Percentiles rank a stretch among this genome's conserved stretches.
phyloP scores from a whole-genome alignment of 2,113 vertebrate genomes.

The Corythornis madagascariensis region DNA sequence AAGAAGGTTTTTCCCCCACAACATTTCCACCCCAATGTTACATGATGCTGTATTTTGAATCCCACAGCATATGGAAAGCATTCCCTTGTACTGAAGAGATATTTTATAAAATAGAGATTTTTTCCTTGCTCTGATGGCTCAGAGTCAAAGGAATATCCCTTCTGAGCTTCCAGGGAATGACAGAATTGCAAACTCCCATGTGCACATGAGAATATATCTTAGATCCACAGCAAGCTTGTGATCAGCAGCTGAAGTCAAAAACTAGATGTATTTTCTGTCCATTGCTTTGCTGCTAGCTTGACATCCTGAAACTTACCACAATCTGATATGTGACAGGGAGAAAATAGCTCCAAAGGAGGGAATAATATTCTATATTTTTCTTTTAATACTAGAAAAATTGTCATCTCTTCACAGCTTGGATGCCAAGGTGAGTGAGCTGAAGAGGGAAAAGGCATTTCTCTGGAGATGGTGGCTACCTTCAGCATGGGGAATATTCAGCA shows the following conservation, averaged over 20 bases:
- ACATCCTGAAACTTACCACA: background rate
- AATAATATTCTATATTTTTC: background rate
- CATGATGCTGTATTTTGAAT: conserved; percentile 4
- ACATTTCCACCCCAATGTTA: background rate
- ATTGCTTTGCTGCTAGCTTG: background rate
- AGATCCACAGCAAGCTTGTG: background rate
- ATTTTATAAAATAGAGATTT: conserved; percentile 4
- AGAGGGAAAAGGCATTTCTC: background rate
- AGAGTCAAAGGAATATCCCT: conserved; percentile 2
- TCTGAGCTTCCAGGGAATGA: background rate
- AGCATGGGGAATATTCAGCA: background rate
- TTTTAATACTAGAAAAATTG: background rate
- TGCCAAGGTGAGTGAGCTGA: background rate
- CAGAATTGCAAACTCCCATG: background rate
- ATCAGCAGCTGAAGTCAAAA: background rate
- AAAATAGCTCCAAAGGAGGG: background rate
- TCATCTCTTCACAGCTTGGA: background rate
- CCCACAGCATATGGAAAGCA: conserved; percentile 32
- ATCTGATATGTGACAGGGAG: background rate
- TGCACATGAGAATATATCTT: background rate
- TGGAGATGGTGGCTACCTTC: background rate
- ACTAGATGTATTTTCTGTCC: background rate
- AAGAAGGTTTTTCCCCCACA: background rate
- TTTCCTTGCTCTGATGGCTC: background rate
- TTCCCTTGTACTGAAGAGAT: background rate